Conservation (phyloP, 2,797 vertebrate species). For the Pelobates cultripes region DNA sequence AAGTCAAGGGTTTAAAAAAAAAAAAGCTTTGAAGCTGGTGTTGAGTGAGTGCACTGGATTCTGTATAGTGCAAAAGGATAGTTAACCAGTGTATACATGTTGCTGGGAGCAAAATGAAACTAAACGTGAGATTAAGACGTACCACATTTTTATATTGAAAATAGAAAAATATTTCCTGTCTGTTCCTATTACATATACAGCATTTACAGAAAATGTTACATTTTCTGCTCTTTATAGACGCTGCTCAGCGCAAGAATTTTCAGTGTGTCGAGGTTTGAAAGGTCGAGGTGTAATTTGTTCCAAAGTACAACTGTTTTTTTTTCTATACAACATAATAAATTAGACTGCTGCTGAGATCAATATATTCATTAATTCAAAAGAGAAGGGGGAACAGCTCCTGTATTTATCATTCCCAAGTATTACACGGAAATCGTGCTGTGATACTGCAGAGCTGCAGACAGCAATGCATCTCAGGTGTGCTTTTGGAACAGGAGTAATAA, state of each 20-base stretch:
- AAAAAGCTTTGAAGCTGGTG: too few relatives aligned
- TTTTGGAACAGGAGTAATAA: slow-evolving; percentile 13
- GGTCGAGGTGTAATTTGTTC: neutral
- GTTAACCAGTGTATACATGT: too few relatives aligned
- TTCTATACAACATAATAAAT: neutral
- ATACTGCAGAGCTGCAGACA: slow-evolving; percentile 4
- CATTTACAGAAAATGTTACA: too few relatives aligned
- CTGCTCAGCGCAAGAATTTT: neutral
- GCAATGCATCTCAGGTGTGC: slow-evolving; percentile 40
- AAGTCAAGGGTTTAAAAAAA: too few relatives aligned
- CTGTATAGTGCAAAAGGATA: too few relatives aligned
- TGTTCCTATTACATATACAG: too few relatives aligned
- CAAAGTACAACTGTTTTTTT: neutral
- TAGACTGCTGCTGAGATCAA: slow-evolving; percentile 2
- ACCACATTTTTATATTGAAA: too few relatives aligned
- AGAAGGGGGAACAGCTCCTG: neutral
- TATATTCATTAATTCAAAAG: neutral
- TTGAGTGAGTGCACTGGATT: too few relatives aligned
- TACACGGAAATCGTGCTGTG: neutral
- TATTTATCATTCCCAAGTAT: slow-evolving; percentile 20
- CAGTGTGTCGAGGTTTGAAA: neutral
- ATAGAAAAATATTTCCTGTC: too few relatives aligned
- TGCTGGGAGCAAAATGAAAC: too few relatives aligned
- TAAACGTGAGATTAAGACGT: too few relatives aligned
- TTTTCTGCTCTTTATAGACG: too few relatives aligned